Evolutionary conservation across 2,888 invertebrate species (phyloP), one percentile per base, ranked within the genome.

Genomic region (Agrotis segetum): DNA sequence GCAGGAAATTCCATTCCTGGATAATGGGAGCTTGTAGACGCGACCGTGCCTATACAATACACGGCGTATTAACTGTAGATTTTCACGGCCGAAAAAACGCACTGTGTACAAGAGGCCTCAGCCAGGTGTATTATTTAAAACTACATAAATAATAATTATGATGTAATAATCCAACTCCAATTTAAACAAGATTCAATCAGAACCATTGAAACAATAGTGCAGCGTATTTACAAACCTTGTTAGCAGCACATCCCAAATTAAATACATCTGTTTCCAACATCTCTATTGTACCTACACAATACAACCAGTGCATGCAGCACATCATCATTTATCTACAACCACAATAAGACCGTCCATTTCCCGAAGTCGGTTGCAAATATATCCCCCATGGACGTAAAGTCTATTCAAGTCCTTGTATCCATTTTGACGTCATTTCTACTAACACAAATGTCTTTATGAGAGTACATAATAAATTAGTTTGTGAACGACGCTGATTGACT

Each of bases 301-400:
- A 76, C 65, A 80, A 79, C 62, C 59, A 65, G 17, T 63, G 66
- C 68, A 63, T 65, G 55, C 47, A 63, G 67, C 75, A 66, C 47
- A 71, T 78, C 71, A 62, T 56, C 49, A 76, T 76, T 71, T 79
- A 80, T 80, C 72, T 80, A 47, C 40, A 47, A 76, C 68, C 67
- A 72, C 71, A 81, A 67, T 71, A 71, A 70, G 74, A 55, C 17
- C 29, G 53, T 60, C 60, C 47, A 7, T 62, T 71, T 49, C 50
- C 58, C 59, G 59, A 81, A 68, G 81, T 72, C 65, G 24, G 81
- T 80, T 74, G 61, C 65, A 77, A 77, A 77, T 81, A 67, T 52
- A 74, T 71, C n/a, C 78, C 66, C 74, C 5, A 50, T n/a, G 61
- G 67, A 79, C 50, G 29, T 0, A n/a, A 19, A 56, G 34, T 56